Evolutionary conservation across 2,888 invertebrate genomes (phyloP).

Genomic region (Lycocerus yunnanus): DNA sequence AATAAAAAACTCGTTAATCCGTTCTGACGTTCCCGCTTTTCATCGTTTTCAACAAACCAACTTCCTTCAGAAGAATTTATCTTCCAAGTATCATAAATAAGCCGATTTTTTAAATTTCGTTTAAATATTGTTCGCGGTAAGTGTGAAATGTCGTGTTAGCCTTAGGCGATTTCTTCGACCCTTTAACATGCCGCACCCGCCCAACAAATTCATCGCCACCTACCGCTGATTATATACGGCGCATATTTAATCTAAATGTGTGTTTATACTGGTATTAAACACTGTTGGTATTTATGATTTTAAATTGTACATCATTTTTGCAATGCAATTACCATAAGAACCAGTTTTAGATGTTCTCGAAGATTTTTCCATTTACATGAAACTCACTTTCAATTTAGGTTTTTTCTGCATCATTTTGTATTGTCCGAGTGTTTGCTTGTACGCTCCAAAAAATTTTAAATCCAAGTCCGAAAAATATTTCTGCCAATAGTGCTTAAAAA

Average conservation of each 20-base stretch:
- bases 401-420: background rate
- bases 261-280: conserved; percentile 17
- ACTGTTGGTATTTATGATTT: conserved; percentile 21
- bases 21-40: background rate
- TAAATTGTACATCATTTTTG: conserved; percentile 9
- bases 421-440: background rate
- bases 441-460: background rate
- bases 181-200: conserved; percentile 29
- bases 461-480: background rate
- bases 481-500: background rate
- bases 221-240: conserved; percentile 25
- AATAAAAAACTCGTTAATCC: background rate
- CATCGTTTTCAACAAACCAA: background rate
- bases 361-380: background rate
- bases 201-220: conserved; percentile 31
- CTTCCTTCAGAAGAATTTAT: conserved; percentile 14
- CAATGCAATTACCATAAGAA: background rate
- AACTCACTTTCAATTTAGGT: background rate
- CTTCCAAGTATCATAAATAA: conserved; percentile 23
- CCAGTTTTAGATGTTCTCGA: background rate
- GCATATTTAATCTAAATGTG: conserved; percentile 13
- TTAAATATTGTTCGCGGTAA: conserved; percentile 25
- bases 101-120: conserved; percentile 21
- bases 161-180: conserved; percentile 21
- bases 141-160: conserved; percentile 31